Percentiles rank a stretch among this genome's conserved stretches.
Conservation (phyloP, 92 coral and sea anemone species). For the Heteractis magnifica region DNA sequence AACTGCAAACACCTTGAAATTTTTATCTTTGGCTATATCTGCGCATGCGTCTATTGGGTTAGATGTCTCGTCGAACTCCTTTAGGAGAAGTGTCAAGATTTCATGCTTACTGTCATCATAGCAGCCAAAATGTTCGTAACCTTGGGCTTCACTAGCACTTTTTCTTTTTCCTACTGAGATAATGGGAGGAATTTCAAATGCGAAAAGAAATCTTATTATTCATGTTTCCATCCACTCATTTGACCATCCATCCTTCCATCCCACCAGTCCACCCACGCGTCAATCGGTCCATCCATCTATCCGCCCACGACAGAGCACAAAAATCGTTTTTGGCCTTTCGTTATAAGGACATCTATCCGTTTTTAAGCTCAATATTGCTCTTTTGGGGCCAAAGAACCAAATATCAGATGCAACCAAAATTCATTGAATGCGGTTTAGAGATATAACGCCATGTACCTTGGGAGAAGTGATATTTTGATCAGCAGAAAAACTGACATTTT, state of each 20-base stretch:
- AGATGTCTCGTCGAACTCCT: neutral
- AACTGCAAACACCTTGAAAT: neutral
- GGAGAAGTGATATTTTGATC: no score
- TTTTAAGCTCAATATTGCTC: no score
- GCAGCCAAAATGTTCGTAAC: conserved; percentile 26
- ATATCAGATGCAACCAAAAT: no score
- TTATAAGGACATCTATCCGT: no score
- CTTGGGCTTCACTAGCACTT: neutral
- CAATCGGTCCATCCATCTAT: neutral
- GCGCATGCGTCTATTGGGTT: conserved; percentile 11
- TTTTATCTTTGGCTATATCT: neutral
- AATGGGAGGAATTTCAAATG: neutral
- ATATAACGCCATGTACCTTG: no score
- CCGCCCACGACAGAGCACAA: neutral
- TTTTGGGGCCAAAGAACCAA: no score
- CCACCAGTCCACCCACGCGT: neutral
- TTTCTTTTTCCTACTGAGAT: neutral
- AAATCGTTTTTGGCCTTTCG: no score
- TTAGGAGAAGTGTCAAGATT: neutral
- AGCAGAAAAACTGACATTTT: no score
- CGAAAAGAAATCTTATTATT: neutral
- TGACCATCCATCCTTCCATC: neutral
- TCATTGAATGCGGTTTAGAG: no score
- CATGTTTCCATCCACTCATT: neutral
- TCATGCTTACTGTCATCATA: neutral